Base-by-base conservation (phyloP, 2,888 invertebrate genomes). In the Lingula anatina region DNA sequence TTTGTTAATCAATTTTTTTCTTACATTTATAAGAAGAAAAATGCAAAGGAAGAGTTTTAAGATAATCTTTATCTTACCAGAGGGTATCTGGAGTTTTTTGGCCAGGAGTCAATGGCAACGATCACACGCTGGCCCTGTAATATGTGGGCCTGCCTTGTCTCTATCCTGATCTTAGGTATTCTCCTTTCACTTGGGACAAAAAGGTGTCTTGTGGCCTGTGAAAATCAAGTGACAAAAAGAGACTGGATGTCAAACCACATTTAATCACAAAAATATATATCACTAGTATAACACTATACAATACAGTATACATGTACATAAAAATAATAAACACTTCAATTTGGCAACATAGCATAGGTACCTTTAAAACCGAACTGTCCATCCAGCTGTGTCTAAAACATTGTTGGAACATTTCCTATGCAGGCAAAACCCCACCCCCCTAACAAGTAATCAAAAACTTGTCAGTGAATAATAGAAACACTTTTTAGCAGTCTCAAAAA, bases 71-170 rank as follows among this genome's bases (percentile, higher is more conserved):
- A n/a, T n/a, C n/a, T n/a, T 73, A 84, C 83, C 71, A 87, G 83
- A 1, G 95, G 95, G 78, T 93, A 94, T 47, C 92, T 84, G 2
- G 94, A 94, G 73, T 88, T 86, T 46, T 90, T 81, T 0, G 96
- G 95, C 99, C 99, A 99, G 2, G 87, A 87, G 80, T 99, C 99
- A 37, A 99, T 89, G 1, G 93, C 90, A 0, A 97, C 96, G 15
- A 99, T 86, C 42, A 99, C 89, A 51, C 95, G 84, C 71, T 95
- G 91, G 31, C 85, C 84, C 20, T 83, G 83, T 47, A 96, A 79
- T 51, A 64, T 57, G 24, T 87, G 88, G 1, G 90, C 76, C 77
- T 96, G 95, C 1, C 95, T 82, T 0, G 96, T 97, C 77, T 99
- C 96, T 46, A 99, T 92, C 27, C 95, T 83, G 39, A 99, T 89